Conservation (phyloP, 2,113 vertebrate genomes). For the Myotis lucifugus region DNA sequence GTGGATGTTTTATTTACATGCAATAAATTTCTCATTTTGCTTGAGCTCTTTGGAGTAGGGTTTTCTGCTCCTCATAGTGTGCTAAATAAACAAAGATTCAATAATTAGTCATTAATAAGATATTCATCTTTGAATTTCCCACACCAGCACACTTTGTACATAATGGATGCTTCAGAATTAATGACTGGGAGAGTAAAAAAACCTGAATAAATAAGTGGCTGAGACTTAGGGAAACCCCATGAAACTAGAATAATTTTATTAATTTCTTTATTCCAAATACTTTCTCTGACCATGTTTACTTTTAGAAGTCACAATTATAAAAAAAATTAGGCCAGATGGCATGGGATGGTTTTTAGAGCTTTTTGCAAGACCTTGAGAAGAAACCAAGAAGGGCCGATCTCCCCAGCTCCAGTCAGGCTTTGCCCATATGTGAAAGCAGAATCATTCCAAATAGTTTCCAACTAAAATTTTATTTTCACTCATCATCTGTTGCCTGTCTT, state of each 20-base stretch:
- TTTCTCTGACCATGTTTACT: background rate
- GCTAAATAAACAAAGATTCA: background rate
- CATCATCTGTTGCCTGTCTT: constrained; percentile 36
- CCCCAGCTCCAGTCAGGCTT: constrained; percentile 3
- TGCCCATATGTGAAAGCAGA: constrained; percentile 42
- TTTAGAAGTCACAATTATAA: background rate
- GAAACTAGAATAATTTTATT: background rate
- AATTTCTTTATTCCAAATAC: background rate
- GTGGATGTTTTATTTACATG: background rate
- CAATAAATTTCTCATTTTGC: background rate
- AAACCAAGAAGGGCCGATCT: background rate
- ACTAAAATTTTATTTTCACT: constrained; percentile 28
- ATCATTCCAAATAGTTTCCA: constrained; percentile 35
- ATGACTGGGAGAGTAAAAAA: background rate
- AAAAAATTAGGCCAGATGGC: constrained; percentile 44
- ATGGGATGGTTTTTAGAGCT: constrained; percentile 48
- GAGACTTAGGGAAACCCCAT: background rate
- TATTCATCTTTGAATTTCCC: background rate
- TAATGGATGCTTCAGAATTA: background rate
- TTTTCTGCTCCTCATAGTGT: background rate
- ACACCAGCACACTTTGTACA: background rate
- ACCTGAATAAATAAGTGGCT: background rate
- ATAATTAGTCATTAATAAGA: background rate
- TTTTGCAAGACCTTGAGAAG: constrained; percentile 59
- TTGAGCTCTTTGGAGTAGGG: background rate